Base-by-base conservation (phyloP, 1,140 invertebrate genomes). In the Ips nitidus region DNA sequence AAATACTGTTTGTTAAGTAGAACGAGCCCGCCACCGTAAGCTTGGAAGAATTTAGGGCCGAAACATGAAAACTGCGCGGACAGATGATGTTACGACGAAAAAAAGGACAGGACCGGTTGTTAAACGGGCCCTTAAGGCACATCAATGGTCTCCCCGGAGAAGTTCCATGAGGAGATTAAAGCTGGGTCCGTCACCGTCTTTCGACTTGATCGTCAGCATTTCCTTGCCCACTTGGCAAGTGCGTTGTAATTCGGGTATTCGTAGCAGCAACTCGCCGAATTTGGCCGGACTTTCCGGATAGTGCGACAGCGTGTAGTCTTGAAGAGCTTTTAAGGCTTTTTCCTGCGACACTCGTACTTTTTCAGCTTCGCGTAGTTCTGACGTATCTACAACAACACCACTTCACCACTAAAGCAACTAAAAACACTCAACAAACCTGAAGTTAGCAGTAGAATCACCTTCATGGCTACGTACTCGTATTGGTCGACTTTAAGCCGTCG, bases 131-230 rank as follows among this genome's bases (percentile, higher is more conserved):
- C 22, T 22, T 22, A 80, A 80, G 78, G 78, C 78, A 80, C 78
- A 70, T 70, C 84, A 95, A 82, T 94, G 92, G 83, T 96, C 94
- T 74, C 94, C 94, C 80, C 95, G 88, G 50, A 98, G 83, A 50
- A 98, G 86, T 83, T 98, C 95, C 91, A 98, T 96, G 62, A 98
- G 86, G 70, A 98, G 86, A 81, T 98, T 97, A 83, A 97, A 98
- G 77, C 92, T 93, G 65, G 91, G 89, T 66, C 92, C 92, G 76
- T 94, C 92, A 42, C 91, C 88, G 80, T 96, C 92, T 75, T 92
- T 92, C 69, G 90, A 89, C 82, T 94, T 95, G 73, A 90, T 90
- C 4, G 87, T 86, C 67, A 95, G 84, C 87, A 95, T 91, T 81
- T 98, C 95, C 81, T 97, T 98, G 70, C 94, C 94, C 69, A 95